Conservation (phyloP, 2,797 vertebrate species). For the Rhinichthys osculus region DNA sequence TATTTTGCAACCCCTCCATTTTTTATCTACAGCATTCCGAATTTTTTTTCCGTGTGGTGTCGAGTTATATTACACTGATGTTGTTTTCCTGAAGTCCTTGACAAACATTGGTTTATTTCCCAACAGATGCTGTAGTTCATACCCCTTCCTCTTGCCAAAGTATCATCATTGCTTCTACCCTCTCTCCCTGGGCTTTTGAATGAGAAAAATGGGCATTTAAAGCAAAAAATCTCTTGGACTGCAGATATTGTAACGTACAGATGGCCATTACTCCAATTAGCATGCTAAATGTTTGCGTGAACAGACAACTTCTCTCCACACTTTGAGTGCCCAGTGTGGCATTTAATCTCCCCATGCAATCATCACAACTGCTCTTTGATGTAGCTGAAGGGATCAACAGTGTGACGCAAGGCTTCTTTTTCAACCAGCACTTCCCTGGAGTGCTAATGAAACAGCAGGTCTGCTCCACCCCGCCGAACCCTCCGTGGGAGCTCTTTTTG, state of each 20-base stretch:
- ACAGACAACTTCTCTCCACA: constrained; percentile 9
- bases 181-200: not conserved
- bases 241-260: constrained; percentile 12
- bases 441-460: constrained; percentile 74
- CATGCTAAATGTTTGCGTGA: constrained; percentile 14
- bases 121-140: constrained; percentile 24
- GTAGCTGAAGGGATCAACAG: constrained; percentile 40
- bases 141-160: not conserved
- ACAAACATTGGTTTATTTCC: constrained; percentile 41
- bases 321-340: constrained; percentile 34
- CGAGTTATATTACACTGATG: constrained; percentile 17
- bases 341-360: constrained; percentile 46
- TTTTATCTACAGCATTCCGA: not conserved
- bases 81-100: constrained; percentile 33
- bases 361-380: constrained; percentile 45
- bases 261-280: constrained; percentile 35
- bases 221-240: not conserved
- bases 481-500: constrained; percentile 64
- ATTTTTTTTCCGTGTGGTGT: not conserved
- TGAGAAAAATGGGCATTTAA: constrained; percentile 3
- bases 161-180: not conserved
- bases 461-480: constrained; percentile 61
- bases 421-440: constrained; percentile 61
- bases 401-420: constrained; percentile 60
- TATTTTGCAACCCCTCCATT: constrained; percentile 18